Base-by-base conservation (phyloP, 2,888 invertebrate species). In the Zaprionus obscuricornis region DNA sequence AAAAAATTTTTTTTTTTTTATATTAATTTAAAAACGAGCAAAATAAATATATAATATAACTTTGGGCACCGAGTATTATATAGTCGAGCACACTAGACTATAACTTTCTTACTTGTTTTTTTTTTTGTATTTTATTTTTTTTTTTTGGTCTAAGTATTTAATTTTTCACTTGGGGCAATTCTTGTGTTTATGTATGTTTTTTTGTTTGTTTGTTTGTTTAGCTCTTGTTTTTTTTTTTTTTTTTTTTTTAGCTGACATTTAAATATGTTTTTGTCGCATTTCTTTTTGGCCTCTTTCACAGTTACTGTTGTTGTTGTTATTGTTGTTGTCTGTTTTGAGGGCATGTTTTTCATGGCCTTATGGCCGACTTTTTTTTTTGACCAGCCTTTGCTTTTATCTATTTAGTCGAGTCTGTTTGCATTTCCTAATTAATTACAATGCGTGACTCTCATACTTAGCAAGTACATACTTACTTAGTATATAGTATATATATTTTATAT, bases 351-450 rank as follows among this genome's bases (percentile, higher is more conserved):
- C 26, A 43, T 37, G 51, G 14, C 24, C 42, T 56, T 42, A 34
- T 27, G 14, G 29, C 11, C 11, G 27, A 7, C 36, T 13, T 18
- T 40, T 17, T 13, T 51, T 60, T 54, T 59, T 22, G 68, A 68
- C 66, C 51, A 59, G 68, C 66, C 67, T 57, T 64, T 62, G 58
- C 56, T 71, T 69, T 57, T 58, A 46, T 70, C 69, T 65, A 74
- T 78, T 75, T 56, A 59, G 68, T 64, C 42, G 76, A 68, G 79
- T 77, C 5, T 22, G 84, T 72, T 83, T 79, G 76, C 79, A 79
- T 77, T 77, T 77, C 69, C 69, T 77, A 75, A 77, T 77, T 77
- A 77, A 83, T 77, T 83, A 77, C 66, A 77, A 75, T 75, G 77
- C 77, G 84, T 77, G 77, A 83, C 77, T 75, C 56, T 52, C 63